These are phyloP conservation scores for Mirounga angustirostris DNA, from an alignment of 2,113 vertebrate genomes.

Conservation along the genomic window DNA sequence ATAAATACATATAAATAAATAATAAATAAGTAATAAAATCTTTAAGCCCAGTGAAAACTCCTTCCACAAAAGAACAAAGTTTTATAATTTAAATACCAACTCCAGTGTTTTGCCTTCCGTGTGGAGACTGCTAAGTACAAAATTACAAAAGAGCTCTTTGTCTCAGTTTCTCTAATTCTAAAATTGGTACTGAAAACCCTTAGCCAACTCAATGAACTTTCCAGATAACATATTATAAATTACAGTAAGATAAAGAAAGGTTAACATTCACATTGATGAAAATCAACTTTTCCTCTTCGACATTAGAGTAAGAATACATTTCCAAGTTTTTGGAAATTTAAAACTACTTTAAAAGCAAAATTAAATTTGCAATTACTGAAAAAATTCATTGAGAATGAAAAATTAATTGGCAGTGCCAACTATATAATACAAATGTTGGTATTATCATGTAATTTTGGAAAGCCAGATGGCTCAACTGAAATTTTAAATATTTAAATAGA, in stretches of 20 bases:
- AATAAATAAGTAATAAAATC: not conserved
- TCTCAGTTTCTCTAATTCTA: not conserved
- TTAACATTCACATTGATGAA: not conserved
- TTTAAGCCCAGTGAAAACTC: not conserved
- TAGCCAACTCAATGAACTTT: not conserved
- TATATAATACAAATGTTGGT: not conserved
- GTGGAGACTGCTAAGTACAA: not conserved
- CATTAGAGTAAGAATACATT: not conserved
- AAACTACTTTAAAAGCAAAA: slow-evolving; percentile 24
- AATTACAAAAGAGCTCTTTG: not conserved
- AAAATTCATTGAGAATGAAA: slow-evolving; percentile 33
- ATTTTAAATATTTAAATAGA: slow-evolving; percentile 18
- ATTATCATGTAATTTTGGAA: slow-evolving; percentile 30
- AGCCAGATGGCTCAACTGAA: not conserved
- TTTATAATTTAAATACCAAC: not conserved
- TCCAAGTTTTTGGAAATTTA: not conserved
- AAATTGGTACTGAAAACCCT: not conserved
- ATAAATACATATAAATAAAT: not conserved
- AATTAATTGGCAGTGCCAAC: not conserved
- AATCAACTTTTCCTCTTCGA: not conserved
- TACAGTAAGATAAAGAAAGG: not conserved
- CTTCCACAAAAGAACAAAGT: not conserved
- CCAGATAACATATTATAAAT: not conserved
- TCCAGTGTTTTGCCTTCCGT: not conserved
- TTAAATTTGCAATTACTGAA: not conserved